Evolutionary conservation across 2,113 vertebrate species (phyloP).

Genomic region (Tachuris rubrigastra): DNA sequence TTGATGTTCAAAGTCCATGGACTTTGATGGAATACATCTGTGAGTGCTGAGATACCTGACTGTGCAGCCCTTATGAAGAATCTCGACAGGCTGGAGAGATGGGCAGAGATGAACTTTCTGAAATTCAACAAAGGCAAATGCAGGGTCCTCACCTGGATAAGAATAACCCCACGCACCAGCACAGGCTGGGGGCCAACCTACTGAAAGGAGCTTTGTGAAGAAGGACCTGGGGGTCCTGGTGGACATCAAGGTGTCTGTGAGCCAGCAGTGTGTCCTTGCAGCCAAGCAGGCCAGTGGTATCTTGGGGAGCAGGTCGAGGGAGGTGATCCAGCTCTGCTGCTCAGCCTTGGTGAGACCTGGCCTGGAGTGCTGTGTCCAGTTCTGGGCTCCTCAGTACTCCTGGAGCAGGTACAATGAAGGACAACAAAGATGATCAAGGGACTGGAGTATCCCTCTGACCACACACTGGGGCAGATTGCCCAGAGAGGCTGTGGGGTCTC

Average conservation of each 20-base stretch:
- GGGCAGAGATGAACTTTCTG: not conserved
- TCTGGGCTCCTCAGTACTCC: not conserved
- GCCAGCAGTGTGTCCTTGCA: not conserved
- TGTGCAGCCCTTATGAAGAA: not conserved
- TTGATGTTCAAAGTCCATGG: not conserved
- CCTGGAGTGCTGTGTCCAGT: not conserved
- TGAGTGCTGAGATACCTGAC: not conserved
- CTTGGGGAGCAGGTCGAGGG: rapidly evolving
- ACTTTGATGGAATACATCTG: rapidly evolving
- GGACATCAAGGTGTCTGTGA: not conserved
- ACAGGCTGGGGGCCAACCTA: not conserved
- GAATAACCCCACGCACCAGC: not conserved
- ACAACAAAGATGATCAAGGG: not conserved
- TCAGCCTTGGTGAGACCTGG: not conserved
- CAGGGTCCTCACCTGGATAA: not conserved
- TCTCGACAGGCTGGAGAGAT: not conserved
- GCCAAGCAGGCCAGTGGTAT: not conserved
- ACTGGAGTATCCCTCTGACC: not conserved
- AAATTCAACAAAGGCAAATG: not conserved
- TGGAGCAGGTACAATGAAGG: not conserved
- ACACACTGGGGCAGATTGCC: not conserved
- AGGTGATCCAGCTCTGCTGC: not conserved
- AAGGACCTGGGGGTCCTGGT: not conserved
- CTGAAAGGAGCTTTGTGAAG: not conserved
- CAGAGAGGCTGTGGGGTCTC: not conserved